Conservation (phyloP, 2,113 vertebrate genomes). For the Rhinopomastus cyanomelas region DNA sequence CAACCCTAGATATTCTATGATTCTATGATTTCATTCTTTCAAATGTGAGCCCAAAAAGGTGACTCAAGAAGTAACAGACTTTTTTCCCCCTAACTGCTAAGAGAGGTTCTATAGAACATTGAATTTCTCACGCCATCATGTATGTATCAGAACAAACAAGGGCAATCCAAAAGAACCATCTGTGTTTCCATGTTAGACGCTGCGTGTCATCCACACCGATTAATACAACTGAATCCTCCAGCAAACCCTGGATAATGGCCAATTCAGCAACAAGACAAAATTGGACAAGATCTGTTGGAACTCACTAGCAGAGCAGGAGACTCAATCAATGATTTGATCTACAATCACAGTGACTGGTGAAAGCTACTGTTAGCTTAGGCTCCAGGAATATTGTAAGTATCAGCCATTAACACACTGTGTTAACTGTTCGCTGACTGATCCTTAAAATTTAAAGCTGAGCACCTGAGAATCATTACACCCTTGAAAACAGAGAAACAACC, state of each 20-base stretch:
- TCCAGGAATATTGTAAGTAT: neutral
- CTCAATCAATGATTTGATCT: neutral
- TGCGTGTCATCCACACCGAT: neutral
- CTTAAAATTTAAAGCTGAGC: neutral
- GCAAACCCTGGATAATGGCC: neutral
- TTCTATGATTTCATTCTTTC: too few species aligned
- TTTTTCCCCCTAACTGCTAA: neutral
- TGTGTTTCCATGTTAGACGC: neutral
- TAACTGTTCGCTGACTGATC: neutral
- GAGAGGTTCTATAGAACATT: neutral
- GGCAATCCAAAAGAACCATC: fast-evolving
- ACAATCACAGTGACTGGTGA: neutral
- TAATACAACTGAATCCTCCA: neutral
- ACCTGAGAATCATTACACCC: neutral
- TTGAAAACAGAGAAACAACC: neutral
- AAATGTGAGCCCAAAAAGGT: too few species aligned
- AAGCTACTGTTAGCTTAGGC: neutral
- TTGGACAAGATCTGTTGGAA: fast-evolving
- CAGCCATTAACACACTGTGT: neutral
- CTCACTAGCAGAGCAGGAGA: neutral
- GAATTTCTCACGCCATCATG: neutral
- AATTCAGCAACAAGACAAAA: neutral
- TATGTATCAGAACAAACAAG: neutral
- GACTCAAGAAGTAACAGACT: neutral
- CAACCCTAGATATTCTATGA: too few species aligned